Conservation (phyloP, 2,888 invertebrate genomes). For the Drosophila maculinotata region DNA sequence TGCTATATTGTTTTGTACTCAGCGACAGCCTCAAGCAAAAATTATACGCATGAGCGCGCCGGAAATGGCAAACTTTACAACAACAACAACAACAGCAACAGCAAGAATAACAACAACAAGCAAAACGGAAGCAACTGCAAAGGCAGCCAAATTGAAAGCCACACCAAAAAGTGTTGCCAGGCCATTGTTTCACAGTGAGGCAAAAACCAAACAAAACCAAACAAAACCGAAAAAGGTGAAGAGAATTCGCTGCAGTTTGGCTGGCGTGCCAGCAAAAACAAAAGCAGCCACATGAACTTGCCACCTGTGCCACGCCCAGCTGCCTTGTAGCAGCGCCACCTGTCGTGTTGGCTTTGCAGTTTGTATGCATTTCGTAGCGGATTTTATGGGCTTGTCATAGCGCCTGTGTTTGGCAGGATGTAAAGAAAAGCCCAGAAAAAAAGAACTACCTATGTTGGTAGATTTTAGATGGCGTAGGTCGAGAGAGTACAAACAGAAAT, state of each 20-base stretch:
- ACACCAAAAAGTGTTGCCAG: constrained; percentile 71
- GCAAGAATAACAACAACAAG: constrained; percentile 12
- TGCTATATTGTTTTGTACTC: constrained; percentile 71
- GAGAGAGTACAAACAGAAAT: constrained; percentile 2
- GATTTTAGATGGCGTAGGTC: constrained; percentile 2
- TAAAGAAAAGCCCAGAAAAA: background rate
- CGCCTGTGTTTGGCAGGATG: constrained; percentile 19
- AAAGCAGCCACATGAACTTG: constrained; percentile 17
- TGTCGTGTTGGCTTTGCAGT: constrained; percentile 37
- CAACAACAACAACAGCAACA: constrained; percentile 41
- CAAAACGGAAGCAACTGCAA: constrained; percentile 68
- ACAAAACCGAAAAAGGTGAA: background rate
- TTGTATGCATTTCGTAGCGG: constrained; percentile 20
- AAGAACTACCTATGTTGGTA: background rate
- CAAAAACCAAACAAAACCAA: constrained; percentile 2
- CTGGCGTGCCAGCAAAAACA: constrained; percentile 33
- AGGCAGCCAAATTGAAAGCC: constrained; percentile 72
- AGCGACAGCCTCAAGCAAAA: constrained; percentile 77
- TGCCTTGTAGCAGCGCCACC: constrained; percentile 24
- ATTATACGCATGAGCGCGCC: constrained; percentile 80
- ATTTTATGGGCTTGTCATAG: constrained; percentile 22
- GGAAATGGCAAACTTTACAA: constrained; percentile 78
- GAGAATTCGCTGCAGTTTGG: constrained; percentile 29
- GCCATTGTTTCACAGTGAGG: constrained; percentile 14
- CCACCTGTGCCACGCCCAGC: constrained; percentile 54